Evolutionary conservation across 2,888 invertebrate species (phyloP), one percentile per base, ranked within the genome.

Genomic region (Hylaea fasciaria): DNA sequence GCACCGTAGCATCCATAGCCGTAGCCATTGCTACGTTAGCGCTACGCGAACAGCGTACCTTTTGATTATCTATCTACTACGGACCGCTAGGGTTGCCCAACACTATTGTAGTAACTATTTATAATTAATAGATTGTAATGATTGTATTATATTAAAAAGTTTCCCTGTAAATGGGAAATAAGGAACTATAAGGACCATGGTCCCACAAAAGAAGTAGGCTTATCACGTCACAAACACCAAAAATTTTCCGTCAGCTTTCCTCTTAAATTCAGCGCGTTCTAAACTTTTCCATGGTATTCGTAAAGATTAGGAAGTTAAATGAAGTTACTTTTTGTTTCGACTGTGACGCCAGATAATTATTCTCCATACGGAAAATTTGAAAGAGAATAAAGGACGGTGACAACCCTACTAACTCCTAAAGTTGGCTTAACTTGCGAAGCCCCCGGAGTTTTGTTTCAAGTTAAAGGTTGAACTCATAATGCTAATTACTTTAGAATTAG

Each of bases 401-500:
- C 52, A 58, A 43, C 58, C 47, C 57, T 58, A 28, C 13, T 16
- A 5, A 16, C 40, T 46, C 16, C 28, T 45, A 8, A 48, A 52
- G 43, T 58, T 58, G 17, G 40, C 28, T 47, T 46, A 49, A 32
- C 41, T 49, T 49, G 17, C 43, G 29, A 22, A 51, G 32, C 35
- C 40, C 16, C 32, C 9, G 22, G 48, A 41, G 40, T 35, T 50
- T 47, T 37, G 52, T 57, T 52, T 35, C 37, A 44, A 48, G 28
- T 53, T 37, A 47, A 17, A 48, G 9, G 41, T 35, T 51, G 46
- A 46, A 43, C 57, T 41, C 41, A 41, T 28, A 47, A 57, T 12
- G 41, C 47, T 57, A 47, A 47, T 57, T 57, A 57, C 45, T 57
- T 57, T 37, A 16, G 17, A 35, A 3, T 53, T 17, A 35, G 10